Conservation (phyloP, 37 sponge, comb jelly and placozoan genomes). For the Ephydatia muelleri region DNA sequence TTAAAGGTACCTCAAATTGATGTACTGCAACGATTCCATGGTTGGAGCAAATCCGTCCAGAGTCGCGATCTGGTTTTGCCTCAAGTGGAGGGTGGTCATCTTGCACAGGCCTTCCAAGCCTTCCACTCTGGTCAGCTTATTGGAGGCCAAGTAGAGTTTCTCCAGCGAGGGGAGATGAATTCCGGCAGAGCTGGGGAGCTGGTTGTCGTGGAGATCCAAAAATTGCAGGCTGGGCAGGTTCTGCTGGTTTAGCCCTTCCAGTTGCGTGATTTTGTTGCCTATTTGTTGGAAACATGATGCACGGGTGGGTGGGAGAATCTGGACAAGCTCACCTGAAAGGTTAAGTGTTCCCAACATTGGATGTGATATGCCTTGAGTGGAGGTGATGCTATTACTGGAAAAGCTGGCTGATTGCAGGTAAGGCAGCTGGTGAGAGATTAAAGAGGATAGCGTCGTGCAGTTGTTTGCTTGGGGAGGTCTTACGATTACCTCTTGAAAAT, state of each 20-base stretch:
- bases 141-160: slow-evolving; percentile 85
- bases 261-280: slow-evolving; percentile 85
- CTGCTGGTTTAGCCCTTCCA: slow-evolving; percentile 51
- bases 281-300: background rate
- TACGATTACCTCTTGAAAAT: slow-evolving; percentile 61
- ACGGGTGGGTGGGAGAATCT: background rate
- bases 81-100: slow-evolving; percentile 83
- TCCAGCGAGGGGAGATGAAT: slow-evolving; percentile 74
- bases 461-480: background rate
- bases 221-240: slow-evolving; percentile 59
- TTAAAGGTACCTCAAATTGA: slow-evolving; percentile 81
- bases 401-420: slow-evolving; percentile 87
- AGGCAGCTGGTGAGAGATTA: slow-evolving; percentile 56
- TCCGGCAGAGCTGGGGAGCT: slow-evolving; percentile 53
- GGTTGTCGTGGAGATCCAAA: slow-evolving; percentile 87
- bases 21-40: slow-evolving; percentile 78
- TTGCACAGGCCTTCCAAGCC: slow-evolving; percentile 65
- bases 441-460: background rate
- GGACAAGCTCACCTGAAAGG: slow-evolving; percentile 65
- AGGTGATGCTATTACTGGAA: slow-evolving; percentile 71
- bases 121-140: slow-evolving; percentile 68
- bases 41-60: slow-evolving; percentile 84
- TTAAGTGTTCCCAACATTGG: slow-evolving; percentile 83
- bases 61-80: slow-evolving; percentile 74
- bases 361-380: slow-evolving; percentile 77